A percentile compares a stretch with the other conserved stretches of the same genome.
Conservation (phyloP, 2,797 vertebrate genomes). For the Scomberomorus guttatus region DNA sequence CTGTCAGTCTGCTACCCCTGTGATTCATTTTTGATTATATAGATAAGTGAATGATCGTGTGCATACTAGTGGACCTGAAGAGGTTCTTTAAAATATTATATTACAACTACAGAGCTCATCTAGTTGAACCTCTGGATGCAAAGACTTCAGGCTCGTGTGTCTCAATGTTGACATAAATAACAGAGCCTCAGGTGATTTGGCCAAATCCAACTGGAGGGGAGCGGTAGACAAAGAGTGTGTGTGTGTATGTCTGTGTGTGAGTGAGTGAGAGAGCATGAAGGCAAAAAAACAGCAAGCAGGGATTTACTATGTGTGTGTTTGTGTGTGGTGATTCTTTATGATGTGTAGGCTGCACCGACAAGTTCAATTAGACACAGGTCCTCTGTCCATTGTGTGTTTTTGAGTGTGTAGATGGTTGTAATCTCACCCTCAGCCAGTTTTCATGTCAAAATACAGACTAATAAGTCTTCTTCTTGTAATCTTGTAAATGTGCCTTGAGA, state of each 20-base stretch:
- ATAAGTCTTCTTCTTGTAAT: constrained; percentile 17
- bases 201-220: constrained; percentile 15
- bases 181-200: constrained; percentile 29
- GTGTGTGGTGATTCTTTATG: constrained; percentile 23
- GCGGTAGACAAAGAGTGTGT: constrained; percentile 47
- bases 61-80: background rate
- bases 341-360: background rate
- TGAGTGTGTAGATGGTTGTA: constrained; percentile 25
- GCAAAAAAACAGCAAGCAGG: constrained; percentile 13
- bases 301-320: constrained; percentile 38
- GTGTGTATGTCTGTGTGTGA: constrained; percentile 18
- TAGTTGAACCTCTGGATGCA: constrained; percentile 2
- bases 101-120: background rate
- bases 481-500: constrained; percentile 42
- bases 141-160: background rate
- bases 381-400: background rate
- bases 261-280: background rate
- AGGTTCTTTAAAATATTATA: background rate
- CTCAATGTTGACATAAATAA: constrained; percentile 24
- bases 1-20: constrained; percentile 1
- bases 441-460: constrained; percentile 48
- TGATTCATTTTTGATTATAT: constrained; percentile 15
- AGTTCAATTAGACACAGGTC: constrained; percentile 17
- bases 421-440: constrained; percentile 28
- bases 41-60: background rate